Conservation (phyloP, 2,888 invertebrate species). For the Stenolophus ochropezus region DNA sequence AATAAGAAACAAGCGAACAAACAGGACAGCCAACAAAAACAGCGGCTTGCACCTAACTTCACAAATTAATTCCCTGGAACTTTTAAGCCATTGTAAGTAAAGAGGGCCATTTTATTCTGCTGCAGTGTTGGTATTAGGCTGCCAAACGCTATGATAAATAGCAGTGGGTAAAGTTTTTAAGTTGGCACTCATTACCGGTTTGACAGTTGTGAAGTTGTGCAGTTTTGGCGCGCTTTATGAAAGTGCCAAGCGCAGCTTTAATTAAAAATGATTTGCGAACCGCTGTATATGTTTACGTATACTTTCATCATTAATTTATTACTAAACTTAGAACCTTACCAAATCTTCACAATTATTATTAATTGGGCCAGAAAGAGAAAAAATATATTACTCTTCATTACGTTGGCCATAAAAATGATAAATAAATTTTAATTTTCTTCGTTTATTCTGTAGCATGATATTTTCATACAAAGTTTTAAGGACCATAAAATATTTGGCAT, state of each 20-base stretch:
- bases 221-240: slow-evolving; percentile 31
- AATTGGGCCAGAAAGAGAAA: too few species aligned
- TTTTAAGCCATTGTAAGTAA: slow-evolving; percentile 40
- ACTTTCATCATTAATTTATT: slow-evolving; percentile 8
- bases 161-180: slow-evolving; percentile 17
- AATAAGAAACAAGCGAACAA: slow-evolving; percentile 6
- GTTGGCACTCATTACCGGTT: slow-evolving; percentile 32
- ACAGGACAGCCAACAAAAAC: slow-evolving; percentile 16
- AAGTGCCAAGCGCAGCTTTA: slow-evolving; percentile 17
- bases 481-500: too few species aligned
- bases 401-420: too few species aligned
- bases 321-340: too few species aligned
- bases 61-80: slow-evolving; percentile 31
- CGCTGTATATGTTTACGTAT: slow-evolving; percentile 5
- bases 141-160: slow-evolving; percentile 29
- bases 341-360: too few species aligned
- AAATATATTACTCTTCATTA: too few species aligned
- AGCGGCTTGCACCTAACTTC: slow-evolving; percentile 10
- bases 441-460: too few species aligned
- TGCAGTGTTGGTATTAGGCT: not conserved
- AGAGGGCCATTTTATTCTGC: slow-evolving; percentile 25
- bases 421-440: too few species aligned
- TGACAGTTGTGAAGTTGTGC: slow-evolving; percentile 33
- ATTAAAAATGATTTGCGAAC: slow-evolving; percentile 34
- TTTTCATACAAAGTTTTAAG: too few species aligned